Evolutionary conservation across 2,113 vertebrate genomes (phyloP).

Genomic region (Ramphastos sulfuratus): DNA sequence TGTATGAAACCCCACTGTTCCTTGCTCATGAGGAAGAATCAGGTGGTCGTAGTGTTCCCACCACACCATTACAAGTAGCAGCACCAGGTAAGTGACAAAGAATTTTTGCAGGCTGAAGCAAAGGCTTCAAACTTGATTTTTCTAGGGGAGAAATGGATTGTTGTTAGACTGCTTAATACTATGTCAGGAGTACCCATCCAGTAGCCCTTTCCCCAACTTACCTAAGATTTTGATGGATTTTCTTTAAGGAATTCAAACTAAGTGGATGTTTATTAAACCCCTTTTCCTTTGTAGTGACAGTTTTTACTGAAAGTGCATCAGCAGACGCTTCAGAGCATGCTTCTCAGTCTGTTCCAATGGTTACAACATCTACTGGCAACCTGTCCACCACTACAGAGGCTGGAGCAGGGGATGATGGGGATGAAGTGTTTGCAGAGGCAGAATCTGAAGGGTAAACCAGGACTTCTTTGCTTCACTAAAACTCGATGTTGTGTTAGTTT

Average conservation of each 20-base stretch:
- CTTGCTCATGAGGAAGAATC: constrained; percentile 91
- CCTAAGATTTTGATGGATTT: background rate
- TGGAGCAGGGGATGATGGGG: constrained; percentile 82
- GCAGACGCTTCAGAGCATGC: constrained; percentile 87
- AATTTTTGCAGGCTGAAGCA: background rate
- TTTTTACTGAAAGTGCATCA: constrained; percentile 84
- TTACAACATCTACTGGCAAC: constrained; percentile 88
- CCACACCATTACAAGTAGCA: constrained; percentile 86
- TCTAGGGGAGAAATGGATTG: rapidly evolving
- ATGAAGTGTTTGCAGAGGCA: constrained; percentile 89
- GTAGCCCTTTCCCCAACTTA: background rate
- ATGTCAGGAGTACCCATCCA: background rate
- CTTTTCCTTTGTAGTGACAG: constrained; percentile 70
- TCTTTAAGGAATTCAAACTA: background rate
- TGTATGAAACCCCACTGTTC: constrained; percentile 92
- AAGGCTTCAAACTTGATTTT: background rate
- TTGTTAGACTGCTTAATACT: background rate
- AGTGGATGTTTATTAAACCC: background rate
- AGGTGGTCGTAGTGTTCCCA: constrained; percentile 91
- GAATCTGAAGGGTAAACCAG: constrained; percentile 87
- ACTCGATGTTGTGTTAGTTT: background rate
- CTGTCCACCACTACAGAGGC: constrained; percentile 80
- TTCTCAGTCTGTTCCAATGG: constrained; percentile 95
- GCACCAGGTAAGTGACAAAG: constrained; percentile 80
- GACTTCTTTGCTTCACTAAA: background rate